These are phyloP conservation scores for Dolichallabes microphthalmus DNA, from an alignment of 2,113 vertebrate species.

Conservation along the genomic window DNA sequence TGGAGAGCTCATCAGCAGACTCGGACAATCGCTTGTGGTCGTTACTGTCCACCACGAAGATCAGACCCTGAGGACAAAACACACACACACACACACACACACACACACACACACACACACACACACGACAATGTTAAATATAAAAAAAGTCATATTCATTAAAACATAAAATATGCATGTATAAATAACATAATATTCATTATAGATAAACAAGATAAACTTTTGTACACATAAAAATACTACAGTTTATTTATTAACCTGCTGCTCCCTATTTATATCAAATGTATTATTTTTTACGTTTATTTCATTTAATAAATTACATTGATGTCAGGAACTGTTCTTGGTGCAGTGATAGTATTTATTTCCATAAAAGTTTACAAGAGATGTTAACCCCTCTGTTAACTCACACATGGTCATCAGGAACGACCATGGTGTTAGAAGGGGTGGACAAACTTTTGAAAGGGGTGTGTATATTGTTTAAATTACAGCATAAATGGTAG, in stretches of 20 bases:
- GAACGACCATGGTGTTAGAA: too few relatives aligned
- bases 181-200: not conserved
- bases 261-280: not conserved
- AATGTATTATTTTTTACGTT: not conserved
- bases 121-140: not conserved
- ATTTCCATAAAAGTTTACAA: too few relatives aligned
- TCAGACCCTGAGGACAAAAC: constrained; percentile 72
- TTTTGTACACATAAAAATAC: not conserved
- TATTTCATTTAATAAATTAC: not conserved
- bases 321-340: not conserved
- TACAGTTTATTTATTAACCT: not conserved
- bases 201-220: not conserved
- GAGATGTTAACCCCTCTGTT: too few relatives aligned
- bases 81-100: not conserved
- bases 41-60: constrained; percentile 94
- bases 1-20: constrained; percentile 84
- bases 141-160: not conserved
- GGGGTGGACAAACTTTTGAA: too few relatives aligned
- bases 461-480: too few relatives aligned
- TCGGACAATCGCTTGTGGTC: constrained; percentile 87
- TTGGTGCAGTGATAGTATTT: not conserved
- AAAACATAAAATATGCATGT: not conserved
- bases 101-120: not conserved
- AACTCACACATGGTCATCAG: too few relatives aligned
- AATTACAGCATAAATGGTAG: too few relatives aligned